These are phyloP conservation scores for Saccopteryx leptura DNA, from an alignment of 2,113 vertebrate species.

Conservation along the genomic window DNA sequence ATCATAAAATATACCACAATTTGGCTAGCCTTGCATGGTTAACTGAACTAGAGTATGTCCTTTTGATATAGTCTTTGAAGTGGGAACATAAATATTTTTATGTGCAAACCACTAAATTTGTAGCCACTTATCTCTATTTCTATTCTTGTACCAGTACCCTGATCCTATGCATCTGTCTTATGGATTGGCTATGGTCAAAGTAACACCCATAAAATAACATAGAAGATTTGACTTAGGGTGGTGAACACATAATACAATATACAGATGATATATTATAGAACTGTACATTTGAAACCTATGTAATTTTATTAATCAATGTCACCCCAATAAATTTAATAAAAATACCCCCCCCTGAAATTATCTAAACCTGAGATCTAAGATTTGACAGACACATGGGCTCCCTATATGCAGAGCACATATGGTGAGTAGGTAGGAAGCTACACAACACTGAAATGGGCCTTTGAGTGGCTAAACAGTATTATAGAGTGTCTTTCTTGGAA, in stretches of 20 bases:
- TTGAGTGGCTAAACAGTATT: neutral
- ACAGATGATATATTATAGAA: neutral
- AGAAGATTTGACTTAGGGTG: neutral
- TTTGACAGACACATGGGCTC: neutral
- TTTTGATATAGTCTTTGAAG: neutral
- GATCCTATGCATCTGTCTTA: neutral
- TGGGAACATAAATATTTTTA: neutral
- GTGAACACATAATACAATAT: neutral
- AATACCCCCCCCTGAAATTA: neutral
- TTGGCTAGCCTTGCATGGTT: neutral
- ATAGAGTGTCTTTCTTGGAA: neutral
- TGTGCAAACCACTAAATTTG: neutral
- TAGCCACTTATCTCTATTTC: neutral
- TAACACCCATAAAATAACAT: neutral
- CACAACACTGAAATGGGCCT: neutral
- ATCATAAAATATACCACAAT: neutral
- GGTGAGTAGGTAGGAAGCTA: constrained; percentile 13
- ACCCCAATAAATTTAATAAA: neutral
- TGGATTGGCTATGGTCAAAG: constrained; percentile 23
- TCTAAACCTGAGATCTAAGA: neutral
- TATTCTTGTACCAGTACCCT: neutral
- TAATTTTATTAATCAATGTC: neutral
- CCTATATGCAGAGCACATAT: neutral
- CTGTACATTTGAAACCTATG: neutral
- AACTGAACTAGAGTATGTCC: neutral